Evolutionary conservation across 2,797 vertebrate genomes (phyloP).

Genomic region (Sparidentex hasta): DNA sequence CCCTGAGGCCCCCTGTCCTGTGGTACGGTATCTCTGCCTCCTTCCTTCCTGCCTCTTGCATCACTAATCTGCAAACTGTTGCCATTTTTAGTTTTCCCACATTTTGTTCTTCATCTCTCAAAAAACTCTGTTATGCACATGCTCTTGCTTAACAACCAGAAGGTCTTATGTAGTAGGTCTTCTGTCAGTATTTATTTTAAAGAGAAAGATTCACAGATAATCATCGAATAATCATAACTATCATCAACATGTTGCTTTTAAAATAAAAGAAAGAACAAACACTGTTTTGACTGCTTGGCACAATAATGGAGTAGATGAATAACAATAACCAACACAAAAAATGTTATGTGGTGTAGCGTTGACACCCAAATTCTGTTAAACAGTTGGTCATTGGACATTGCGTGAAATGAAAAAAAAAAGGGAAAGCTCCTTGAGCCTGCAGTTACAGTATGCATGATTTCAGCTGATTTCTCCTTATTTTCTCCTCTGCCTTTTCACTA

Average conservation of each 20-base stretch:
- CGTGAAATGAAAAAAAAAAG: too few species aligned
- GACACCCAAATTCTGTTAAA: too few species aligned
- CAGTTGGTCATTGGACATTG: too few species aligned
- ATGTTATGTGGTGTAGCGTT: too few species aligned
- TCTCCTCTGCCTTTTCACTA: too few species aligned
- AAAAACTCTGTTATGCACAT: conserved; percentile 8
- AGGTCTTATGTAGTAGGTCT: background rate
- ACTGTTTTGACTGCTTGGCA: background rate
- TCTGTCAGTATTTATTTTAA: background rate
- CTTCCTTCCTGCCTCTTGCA: conserved; percentile 55
- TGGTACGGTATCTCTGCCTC: conserved; percentile 87
- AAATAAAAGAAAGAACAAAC: background rate
- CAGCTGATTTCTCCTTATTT: too few species aligned
- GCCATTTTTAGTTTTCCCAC: conserved; percentile 8
- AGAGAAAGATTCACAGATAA: background rate
- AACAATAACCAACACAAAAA: background rate
- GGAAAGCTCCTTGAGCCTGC: too few species aligned
- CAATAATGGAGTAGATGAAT: background rate
- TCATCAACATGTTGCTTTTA: too few species aligned
- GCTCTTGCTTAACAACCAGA: background rate
- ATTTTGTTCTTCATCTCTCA: background rate
- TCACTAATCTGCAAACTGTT: conserved; percentile 17
- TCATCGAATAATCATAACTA: too few species aligned
- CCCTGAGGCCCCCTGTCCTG: conserved; percentile 87
- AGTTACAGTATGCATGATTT: too few species aligned